Evolutionary conservation across 1,140 invertebrate genomes (phyloP), one percentile per base, ranked within the genome.

Genomic region (Ladona fulva): DNA sequence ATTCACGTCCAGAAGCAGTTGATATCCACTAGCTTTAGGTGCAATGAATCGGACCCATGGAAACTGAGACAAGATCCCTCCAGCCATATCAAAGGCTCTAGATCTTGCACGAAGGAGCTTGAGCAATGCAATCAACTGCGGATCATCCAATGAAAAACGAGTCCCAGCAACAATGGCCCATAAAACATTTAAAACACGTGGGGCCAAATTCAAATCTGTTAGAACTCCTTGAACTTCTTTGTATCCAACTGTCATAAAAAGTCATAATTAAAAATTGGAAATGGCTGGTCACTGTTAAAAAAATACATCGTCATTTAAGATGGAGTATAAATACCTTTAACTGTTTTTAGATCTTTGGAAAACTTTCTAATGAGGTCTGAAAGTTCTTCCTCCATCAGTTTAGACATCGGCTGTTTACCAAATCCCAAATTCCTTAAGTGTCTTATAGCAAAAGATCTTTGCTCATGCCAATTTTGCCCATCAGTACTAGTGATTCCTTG

Each of bases 401-500:
- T 86, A 80, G 92, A 91, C 91, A 95, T 94, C 59, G 86, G 83
- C 0, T 85, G 87, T 81, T 91, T 91, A 0, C 94, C 93, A 78
- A 93, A 92, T 22, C 94, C 94, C 11, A 94, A 86, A 24, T 90
- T 85, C 29, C 88, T 87, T 79, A 96, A 86, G 77, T 92, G 89
- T 78, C 89, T 89, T 74, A 94, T 82, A 3, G 91, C 88, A 84
- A 95, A 95, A 75, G 86, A 85, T 66, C 94, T 87, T 79, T 95
- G 91, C 80, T 92, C 90, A 75, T 86, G 87, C 94, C 94, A 96
- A 7, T 91, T 81, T 11, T 87, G 81, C 0, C 94, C 93, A 78
- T 95, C 93, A 0, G 90, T 90, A 83, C 91, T 93, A 0, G 93
- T 93, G 24, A 94, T 91, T 29, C 93, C 89, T 90, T 73, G 24